A percentile compares a stretch with the other conserved stretches of the same genome.
These are phyloP conservation scores for Oncopodura yosiiana DNA, from an alignment of 1,140 invertebrate species.

Conservation along the genomic window DNA sequence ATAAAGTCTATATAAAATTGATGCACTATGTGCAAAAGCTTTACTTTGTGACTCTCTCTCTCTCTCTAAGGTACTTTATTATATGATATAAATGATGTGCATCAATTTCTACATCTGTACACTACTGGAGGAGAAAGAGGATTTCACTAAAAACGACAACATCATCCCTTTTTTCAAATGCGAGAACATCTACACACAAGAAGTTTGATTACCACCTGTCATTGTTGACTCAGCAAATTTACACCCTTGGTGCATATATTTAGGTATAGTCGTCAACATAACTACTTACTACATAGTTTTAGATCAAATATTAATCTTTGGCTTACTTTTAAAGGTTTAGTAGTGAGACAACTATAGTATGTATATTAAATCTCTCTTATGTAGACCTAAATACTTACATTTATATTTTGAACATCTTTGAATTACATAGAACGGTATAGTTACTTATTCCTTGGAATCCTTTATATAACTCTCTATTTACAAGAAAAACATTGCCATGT, in stretches of 20 bases:
- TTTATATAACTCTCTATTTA: constrained; percentile 21
- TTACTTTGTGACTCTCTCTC: not conserved
- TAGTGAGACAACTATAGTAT: too few species aligned
- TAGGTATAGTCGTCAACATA: not conserved
- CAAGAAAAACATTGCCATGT: constrained; percentile 31
- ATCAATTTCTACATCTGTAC: constrained; percentile 3
- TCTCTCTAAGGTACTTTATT: not conserved
- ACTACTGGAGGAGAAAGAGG: too few species aligned
- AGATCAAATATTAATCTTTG: constrained; percentile 29
- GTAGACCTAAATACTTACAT: too few species aligned
- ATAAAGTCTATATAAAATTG: too few species aligned
- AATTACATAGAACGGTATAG: too few species aligned
- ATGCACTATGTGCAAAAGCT: too few species aligned
- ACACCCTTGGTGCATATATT: too few species aligned
- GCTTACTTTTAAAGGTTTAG: too few species aligned
- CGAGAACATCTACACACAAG: constrained; percentile 1
- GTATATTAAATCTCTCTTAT: too few species aligned
- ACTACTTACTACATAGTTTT: not conserved
- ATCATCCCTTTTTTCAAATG: constrained; percentile 1
- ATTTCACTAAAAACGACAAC: not conserved
- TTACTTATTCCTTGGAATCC: too few species aligned
- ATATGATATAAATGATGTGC: not conserved
- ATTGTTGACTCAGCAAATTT: constrained; percentile 36
- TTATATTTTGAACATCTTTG: too few species aligned
- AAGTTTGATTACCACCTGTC: constrained; percentile 35